Base-by-base conservation (phyloP, 1,140 invertebrate genomes). In the Sogatella furcifera region DNA sequence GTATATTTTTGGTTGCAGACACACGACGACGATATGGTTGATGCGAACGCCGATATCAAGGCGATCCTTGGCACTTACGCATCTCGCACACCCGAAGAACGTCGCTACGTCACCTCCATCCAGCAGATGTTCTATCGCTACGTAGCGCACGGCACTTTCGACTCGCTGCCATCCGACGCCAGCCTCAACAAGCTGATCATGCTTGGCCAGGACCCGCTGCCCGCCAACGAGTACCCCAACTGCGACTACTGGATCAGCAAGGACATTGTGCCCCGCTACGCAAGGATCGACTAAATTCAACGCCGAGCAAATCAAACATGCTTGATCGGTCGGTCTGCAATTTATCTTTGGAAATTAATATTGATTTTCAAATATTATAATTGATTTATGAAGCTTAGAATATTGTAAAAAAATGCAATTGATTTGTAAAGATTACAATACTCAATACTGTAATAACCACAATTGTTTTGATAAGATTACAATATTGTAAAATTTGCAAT, bases 51-150 rank as follows among this genome's bases (percentile, higher is more conserved):
- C 9, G 86, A 89, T 68, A 79, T 90, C 0, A 82, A 84, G 52
- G 87, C 88, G 0, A 91, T 92, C 63, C 74, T 92, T 5, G 88
- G 88, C 0, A 79, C 83, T 14, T 88, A 88, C 61, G 80, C 84
- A 53, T 79, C 84, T 0, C 81, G 80, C 57, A 83, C 80, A 15
- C 81, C 82, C 0, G 84, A 84, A 64, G 84, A 89, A 66, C 79
- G 83, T 52, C 75, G 84, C 21, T 90, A 85, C 63, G 80, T 88
- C 38, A 81, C 82, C 1, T 84, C 88, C 2, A 89, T 92, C 76
- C 88, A 90, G 68, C 81, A 86, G 56, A 70, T 90, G 0, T 92
- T 92, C 70, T 90, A 90, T 67, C 81, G 85, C 63, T 92, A 82
- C 64, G 87, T 90, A 0, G 83, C 83, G 75, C 80, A 87, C 61